Base-by-base conservation (phyloP, 2,888 invertebrate species). In the Erebia epiphron region DNA sequence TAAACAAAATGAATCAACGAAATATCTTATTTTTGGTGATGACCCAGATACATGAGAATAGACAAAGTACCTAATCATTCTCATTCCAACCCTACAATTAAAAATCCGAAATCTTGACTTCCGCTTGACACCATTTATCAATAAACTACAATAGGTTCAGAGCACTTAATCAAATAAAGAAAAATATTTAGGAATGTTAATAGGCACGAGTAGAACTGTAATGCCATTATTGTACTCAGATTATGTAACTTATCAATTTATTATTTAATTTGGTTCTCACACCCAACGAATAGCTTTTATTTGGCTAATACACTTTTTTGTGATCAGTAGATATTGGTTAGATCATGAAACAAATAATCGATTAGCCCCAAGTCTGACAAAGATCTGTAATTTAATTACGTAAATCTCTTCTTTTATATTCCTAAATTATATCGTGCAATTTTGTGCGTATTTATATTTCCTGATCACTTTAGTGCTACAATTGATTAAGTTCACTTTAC, bases 361-460 rank as follows among this genome's bases (percentile, higher is more conserved):
- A 67, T 46, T 57, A 58, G 49, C 35, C 58, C 49, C 49, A 26
- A 58, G 9, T 57, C 54, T 43, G 65, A 66, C 56, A 66, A 66
- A 66, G 65, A 66, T 66, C 65, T 66, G 9, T 54, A 58, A 58
- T 58, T 58, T 50, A 67, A 67, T 67, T 58, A 26, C 49, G 26
- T 58, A 46, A 67, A 67, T 16, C 43, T 71, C 65, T 73, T 26
- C 26, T 69, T 61, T 61, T 69, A 21, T 67, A 68, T 56, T 65
- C 65, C 67, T 71, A 49, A 16, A 64, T 67, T 64, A 16, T 46
- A 56, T 70, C 70, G 64, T 49, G 50, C 49, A 70, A 72, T 11
- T 11, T 49, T 43, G 52, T 56, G 18, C 41, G 67, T 67, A 63
- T 69, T 66, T 46, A 63, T 13, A 57, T 54, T 68, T 67, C 67